A percentile compares a stretch with the other conserved stretches of the same genome.
These are phyloP conservation scores for Melikaiella ostensackeni DNA, from an alignment of 2,888 invertebrate genomes.

Conservation along the genomic window DNA sequence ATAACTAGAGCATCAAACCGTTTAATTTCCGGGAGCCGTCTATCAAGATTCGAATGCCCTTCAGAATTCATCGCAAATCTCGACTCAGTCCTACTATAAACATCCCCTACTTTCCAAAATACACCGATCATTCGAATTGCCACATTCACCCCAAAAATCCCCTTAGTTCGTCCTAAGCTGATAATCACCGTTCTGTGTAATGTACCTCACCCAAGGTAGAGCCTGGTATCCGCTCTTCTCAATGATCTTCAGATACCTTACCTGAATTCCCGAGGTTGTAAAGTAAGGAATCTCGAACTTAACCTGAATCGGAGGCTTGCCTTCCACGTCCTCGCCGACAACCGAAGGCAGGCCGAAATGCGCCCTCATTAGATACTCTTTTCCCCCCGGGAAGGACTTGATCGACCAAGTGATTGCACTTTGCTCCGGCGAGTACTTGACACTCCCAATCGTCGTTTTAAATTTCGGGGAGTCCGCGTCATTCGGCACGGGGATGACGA, in stretches of 20 bases:
- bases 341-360: conserved; percentile 99
- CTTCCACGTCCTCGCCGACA: conserved; percentile 95
- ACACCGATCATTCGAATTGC: background rate
- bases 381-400: conserved; percentile 98
- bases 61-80: background rate
- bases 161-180: conserved; percentile 94
- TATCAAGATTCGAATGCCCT: background rate
- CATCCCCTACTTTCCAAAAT: background rate
- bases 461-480: conserved; percentile 99
- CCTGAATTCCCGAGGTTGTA: conserved; percentile 98
- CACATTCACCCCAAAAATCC: background rate
- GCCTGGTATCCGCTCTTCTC: conserved; percentile 99
- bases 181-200: conserved; percentile 99
- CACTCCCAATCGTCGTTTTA: conserved; percentile 97
- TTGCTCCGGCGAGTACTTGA: conserved; percentile 98
- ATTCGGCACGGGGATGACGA: conserved; percentile 95
- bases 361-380: conserved; percentile 98
- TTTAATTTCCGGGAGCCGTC: background rate
- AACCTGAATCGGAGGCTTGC: conserved; percentile 98
- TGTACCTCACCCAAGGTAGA: conserved; percentile 99
- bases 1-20: background rate
- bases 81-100: conserved; percentile 18
- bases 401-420: conserved; percentile 98
- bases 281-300: conserved; percentile 99
- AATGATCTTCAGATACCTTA: conserved; percentile 97